Evolutionary conservation across 2,113 vertebrate species (phyloP).

Genomic region (Arothron firmamentum): DNA sequence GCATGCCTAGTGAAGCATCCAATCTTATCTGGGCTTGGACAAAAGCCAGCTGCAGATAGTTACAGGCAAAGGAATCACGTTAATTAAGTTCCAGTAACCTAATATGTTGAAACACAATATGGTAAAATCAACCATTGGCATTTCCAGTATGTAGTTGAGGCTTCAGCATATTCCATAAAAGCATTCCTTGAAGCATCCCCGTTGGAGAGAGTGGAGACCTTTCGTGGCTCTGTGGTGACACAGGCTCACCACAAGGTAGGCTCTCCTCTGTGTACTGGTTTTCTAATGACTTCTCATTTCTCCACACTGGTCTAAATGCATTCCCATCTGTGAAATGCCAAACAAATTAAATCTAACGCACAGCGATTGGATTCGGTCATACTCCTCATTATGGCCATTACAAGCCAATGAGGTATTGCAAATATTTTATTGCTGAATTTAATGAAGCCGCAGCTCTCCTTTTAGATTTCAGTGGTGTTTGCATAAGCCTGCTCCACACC

Average conservation of each 20-base stretch:
- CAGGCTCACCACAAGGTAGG: slow-evolving; percentile 52
- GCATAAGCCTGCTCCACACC: slow-evolving; percentile 45
- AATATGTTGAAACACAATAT: slow-evolving; percentile 68
- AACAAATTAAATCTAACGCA: slow-evolving; percentile 77
- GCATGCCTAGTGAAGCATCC: slow-evolving; percentile 41
- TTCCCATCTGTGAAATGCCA: slow-evolving; percentile 74
- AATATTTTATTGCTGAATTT: slow-evolving; percentile 77
- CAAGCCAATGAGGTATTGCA: slow-evolving; percentile 77
- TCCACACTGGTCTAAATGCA: slow-evolving; percentile 68
- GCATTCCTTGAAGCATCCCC: slow-evolving; percentile 59
- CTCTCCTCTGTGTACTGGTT: slow-evolving; percentile 49
- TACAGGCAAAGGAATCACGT: slow-evolving; percentile 65
- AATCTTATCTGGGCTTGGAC: slow-evolving; percentile 64
- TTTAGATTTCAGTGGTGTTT: slow-evolving; percentile 64
- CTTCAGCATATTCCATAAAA: slow-evolving; percentile 61
- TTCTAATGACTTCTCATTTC: slow-evolving; percentile 64
- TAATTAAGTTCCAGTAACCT: slow-evolving; percentile 70
- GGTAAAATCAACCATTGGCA: slow-evolving; percentile 68
- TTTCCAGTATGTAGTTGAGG: slow-evolving; percentile 63
- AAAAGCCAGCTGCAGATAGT: slow-evolving; percentile 63
- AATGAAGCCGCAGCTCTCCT: slow-evolving; percentile 74
- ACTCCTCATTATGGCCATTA: slow-evolving; percentile 74
- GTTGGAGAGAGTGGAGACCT: slow-evolving; percentile 47
- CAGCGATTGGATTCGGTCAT: slow-evolving; percentile 71
- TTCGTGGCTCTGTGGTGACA: slow-evolving; percentile 58